phyloP scores from a whole-genome alignment of 2,888 invertebrate genomes.

The Anaspis maculata region DNA sequence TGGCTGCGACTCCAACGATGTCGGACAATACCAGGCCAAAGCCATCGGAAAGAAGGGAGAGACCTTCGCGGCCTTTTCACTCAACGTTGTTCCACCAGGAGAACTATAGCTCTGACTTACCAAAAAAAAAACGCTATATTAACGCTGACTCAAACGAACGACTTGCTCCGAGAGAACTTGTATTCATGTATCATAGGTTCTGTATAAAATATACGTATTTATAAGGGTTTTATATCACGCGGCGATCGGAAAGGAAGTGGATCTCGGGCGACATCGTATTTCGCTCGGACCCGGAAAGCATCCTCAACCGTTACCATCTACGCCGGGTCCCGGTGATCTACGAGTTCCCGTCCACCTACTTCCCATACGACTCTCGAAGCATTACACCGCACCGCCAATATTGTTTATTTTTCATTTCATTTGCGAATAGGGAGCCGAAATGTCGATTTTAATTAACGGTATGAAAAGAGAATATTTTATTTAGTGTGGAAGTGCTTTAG shows the following conservation, averaged over 20 bases:
- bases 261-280: conserved; percentile 7
- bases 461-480: conserved; percentile 36
- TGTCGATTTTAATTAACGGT: conserved; percentile 32
- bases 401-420: conserved; percentile 17
- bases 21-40: conserved; percentile 82
- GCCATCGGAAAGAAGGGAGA: conserved; percentile 82
- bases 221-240: conserved; percentile 31
- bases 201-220: conserved; percentile 32
- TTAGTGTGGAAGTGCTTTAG: conserved; percentile 41
- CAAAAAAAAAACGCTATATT: no score
- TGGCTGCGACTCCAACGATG: conserved; percentile 65
- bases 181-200: conserved; percentile 31
- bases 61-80: conserved; percentile 74
- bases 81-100: conserved; percentile 61
- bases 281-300: conserved; percentile 20
- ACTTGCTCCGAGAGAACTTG: conserved; percentile 34
- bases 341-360: conserved; percentile 7
- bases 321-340: conserved; percentile 11
- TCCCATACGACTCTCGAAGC: conserved; percentile 13
- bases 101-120: conserved; percentile 43
- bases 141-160: conserved; percentile 36
- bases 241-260: conserved; percentile 14
- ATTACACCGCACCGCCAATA: conserved; percentile 15
- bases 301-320: conserved; percentile 28
- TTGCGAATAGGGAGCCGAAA: conserved; percentile 31